A percentile compares a stretch with the other conserved stretches of the same genome.
These are phyloP conservation scores for Scotopteryx bipunctaria DNA, from an alignment of 2,888 invertebrate genomes.

Conservation along the genomic window DNA sequence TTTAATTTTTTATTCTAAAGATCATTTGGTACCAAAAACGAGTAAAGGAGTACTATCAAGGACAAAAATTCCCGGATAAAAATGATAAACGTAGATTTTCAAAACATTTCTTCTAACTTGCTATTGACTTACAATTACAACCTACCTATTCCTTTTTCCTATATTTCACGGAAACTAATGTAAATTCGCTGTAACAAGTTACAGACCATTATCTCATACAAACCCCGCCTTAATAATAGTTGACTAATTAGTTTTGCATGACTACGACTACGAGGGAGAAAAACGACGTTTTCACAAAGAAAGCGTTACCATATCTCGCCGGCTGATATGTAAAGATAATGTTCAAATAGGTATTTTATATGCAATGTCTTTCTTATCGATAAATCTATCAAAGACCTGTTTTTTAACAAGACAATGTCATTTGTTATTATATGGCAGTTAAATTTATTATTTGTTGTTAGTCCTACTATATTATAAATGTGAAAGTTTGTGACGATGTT, in stretches of 20 bases:
- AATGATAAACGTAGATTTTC: background rate
- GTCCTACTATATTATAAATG: too few species aligned
- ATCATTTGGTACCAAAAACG: too few species aligned
- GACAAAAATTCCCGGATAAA: too few species aligned
- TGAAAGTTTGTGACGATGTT: too few species aligned
- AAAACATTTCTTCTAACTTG: too few species aligned
- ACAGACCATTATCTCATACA: constrained; percentile 10
- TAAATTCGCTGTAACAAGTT: background rate
- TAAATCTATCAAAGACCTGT: background rate
- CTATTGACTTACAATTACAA: too few species aligned
- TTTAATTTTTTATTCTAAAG: background rate
- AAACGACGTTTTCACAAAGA: constrained; percentile 65
- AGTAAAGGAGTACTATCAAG: too few species aligned
- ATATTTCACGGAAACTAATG: constrained; percentile 12
- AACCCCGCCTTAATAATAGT: constrained; percentile 25
- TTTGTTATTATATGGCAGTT: too few species aligned
- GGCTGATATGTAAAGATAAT: constrained; percentile 36
- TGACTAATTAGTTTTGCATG: constrained; percentile 74
- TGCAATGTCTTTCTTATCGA: background rate
- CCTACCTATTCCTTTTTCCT: too few species aligned
- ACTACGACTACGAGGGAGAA: constrained; percentile 60
- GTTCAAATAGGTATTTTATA: constrained; percentile 25
- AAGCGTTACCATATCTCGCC: constrained; percentile 52
- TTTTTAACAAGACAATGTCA: background rate
- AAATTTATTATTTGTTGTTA: too few species aligned